Conservation (phyloP, 2,797 vertebrate genomes). For the Amphiprion clarkii region DNA sequence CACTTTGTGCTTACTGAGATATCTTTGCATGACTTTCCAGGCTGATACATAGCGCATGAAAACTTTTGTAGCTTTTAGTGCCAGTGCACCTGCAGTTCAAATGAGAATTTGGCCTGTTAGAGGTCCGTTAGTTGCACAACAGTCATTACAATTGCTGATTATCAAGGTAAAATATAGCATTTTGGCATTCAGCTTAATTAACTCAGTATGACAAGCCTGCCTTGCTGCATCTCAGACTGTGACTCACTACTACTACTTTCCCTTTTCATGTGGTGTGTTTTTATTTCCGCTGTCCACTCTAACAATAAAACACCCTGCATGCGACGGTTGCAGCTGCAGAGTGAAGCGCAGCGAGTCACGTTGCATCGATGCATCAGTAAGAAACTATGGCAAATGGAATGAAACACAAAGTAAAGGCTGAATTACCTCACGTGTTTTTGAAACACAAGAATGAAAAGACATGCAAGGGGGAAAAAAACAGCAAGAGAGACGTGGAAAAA, state of each 20-base stretch:
- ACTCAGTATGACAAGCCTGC: conserved; percentile 7
- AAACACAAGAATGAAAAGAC: conserved; percentile 75
- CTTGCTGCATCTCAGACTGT: conserved; percentile 14
- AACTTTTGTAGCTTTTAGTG: neutral
- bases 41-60: neutral
- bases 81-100: conserved; percentile 35
- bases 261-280: conserved; percentile 17
- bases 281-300: neutral
- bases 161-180: conserved; percentile 1
- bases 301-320: neutral
- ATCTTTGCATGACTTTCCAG: neutral
- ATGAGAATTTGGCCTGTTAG: conserved; percentile 1
- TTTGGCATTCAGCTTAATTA: conserved; percentile 26
- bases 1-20: neutral
- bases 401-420: conserved; percentile 36
- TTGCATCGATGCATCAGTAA: conserved; percentile 12
- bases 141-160: conserved; percentile 21
- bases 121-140: neutral
- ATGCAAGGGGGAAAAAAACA: conserved; percentile 55
- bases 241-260: conserved; percentile 37
- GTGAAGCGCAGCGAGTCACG: neutral
- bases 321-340: conserved; percentile 19
- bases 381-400: conserved; percentile 6
- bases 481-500: conserved; percentile 55
- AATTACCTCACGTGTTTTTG: conserved; percentile 74